These are phyloP conservation scores for Chiroxiphia lanceolata DNA, from an alignment of 2,797 vertebrate species.

Conservation along the genomic window DNA sequence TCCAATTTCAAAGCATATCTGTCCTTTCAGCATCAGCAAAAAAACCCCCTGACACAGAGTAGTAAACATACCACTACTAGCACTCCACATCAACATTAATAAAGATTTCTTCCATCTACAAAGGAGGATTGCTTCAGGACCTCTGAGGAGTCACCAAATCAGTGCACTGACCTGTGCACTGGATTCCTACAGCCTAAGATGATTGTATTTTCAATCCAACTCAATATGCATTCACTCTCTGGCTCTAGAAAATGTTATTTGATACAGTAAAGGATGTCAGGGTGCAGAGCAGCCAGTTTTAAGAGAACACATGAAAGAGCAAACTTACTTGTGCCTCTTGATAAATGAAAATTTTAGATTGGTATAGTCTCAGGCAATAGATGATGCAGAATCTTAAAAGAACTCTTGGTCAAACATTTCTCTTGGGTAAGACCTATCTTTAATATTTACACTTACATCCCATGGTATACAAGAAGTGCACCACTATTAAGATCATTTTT, in stretches of 20 bases:
- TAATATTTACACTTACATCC: not conserved
- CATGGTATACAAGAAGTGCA: not conserved
- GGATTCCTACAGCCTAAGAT: not conserved
- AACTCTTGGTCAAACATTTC: not conserved
- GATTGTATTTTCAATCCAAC: not conserved
- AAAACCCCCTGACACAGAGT: accelerated
- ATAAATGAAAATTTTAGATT: not conserved
- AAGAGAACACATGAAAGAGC: not conserved
- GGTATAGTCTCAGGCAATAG: not conserved
- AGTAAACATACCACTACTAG: not conserved
- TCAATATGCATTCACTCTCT: not conserved
- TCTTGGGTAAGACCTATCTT: not conserved
- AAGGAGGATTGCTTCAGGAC: not conserved
- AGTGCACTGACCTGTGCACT: not conserved
- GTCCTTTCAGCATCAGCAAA: not conserved
- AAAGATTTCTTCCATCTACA: not conserved
- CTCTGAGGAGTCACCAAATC: not conserved
- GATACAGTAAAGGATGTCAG: not conserved
- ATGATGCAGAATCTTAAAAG: not conserved
- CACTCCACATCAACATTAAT: not conserved
- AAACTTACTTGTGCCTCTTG: not conserved
- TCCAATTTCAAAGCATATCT: not conserved
- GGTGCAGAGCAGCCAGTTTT: not conserved
- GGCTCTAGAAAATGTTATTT: not conserved
- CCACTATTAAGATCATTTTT: not conserved